Evolutionary conservation across 2,113 vertebrate genomes (phyloP), one percentile per base, ranked within the genome.

Genomic region (Pterophyllum scalare): DNA sequence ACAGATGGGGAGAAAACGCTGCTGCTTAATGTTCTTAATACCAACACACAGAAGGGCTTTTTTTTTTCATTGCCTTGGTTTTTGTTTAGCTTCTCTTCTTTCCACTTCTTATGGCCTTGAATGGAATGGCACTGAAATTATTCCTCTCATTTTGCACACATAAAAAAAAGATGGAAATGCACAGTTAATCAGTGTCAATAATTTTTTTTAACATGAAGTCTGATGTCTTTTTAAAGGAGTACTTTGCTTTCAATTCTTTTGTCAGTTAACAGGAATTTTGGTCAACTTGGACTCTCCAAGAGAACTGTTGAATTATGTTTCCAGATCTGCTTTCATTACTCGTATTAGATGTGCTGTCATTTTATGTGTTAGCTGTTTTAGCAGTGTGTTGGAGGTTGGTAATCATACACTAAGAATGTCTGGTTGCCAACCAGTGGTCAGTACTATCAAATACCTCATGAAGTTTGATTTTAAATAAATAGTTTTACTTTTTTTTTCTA

Each of bases 11-110:
- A 87, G 81, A 88, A 94, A 93, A 94, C 86, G 85, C 83, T 31
- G 75, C 83, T 87, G 88, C 88, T 92, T 93, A 95, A 94, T 92
- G 91, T 93, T 91, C 94, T 93, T 95, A 95, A 95, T 95, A 89
- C 94, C 79, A 49, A 80, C 89, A 89, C 75, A 85, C 84, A 90
- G 89, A 61, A 59, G 35, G 17, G 8, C 35, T 26, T 70, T 84
- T 90, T 75, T 89, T 76, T 85, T 75, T 77, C 86, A 85, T 82
- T 76, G 46, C 76, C 77, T 88, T 83, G 85, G 85, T 90, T 89
- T 94, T 93, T 94, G 90, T 95, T 94, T 94, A 88, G 83, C 77
- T 76, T 35, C 70, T 81, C 28, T 22, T 52, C 62, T 83, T 70
- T 82, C 13, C 17, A 35, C 20, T 77, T 62, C 43, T 33, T 49